A percentile compares a stretch with the other conserved stretches of the same genome.
Conservation (phyloP, 2,888 invertebrate species). For the Alitta virens region DNA sequence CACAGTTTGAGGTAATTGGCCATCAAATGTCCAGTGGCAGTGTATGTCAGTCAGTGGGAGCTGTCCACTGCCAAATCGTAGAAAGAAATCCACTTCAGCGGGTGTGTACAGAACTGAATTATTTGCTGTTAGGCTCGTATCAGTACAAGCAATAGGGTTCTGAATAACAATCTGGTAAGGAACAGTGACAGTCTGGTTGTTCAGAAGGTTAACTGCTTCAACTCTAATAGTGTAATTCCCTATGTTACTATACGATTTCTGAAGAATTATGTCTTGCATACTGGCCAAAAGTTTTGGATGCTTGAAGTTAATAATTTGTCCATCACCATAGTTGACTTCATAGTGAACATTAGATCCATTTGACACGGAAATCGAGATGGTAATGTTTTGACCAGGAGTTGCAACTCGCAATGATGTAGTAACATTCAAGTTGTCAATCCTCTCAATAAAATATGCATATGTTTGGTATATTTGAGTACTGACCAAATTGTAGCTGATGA, state of each 20-base stretch:
- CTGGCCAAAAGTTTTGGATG: not conserved
- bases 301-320: not conserved
- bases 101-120: not conserved
- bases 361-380: not conserved
- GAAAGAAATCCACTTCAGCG: not conserved
- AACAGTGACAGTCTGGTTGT: not conserved
- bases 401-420: not conserved
- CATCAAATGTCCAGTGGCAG: not conserved
- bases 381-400: not conserved
- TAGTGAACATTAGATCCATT: not conserved
- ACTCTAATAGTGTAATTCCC: not conserved
- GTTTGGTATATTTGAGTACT: not conserved
- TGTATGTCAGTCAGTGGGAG: not conserved
- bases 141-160: not conserved
- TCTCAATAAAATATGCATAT: not conserved
- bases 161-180: not conserved
- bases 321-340: not conserved
- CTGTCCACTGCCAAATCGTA: not conserved
- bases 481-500: not conserved
- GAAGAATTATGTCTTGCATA: not conserved
- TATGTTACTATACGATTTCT: not conserved
- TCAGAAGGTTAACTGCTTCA: not conserved
- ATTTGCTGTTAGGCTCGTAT: not conserved
- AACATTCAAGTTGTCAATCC: not conserved
- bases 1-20: not conserved